Evolutionary conservation across 2,113 vertebrate species (phyloP), one percentile per base, ranked within the genome.

Genomic region (Porphyrio hochstetteri): DNA sequence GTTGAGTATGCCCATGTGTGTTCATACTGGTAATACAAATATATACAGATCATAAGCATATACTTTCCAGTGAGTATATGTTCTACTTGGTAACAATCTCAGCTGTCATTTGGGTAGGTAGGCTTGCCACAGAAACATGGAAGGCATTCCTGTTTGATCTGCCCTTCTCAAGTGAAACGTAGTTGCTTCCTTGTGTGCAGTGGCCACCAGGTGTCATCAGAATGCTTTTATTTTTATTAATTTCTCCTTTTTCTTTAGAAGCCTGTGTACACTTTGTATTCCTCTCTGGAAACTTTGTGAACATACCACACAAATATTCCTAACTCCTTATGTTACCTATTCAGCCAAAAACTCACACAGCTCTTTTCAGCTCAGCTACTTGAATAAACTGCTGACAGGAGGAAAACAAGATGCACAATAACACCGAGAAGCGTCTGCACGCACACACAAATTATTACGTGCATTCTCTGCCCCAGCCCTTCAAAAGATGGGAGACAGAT

Each of bases 131-230:
- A 21, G 44, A 76, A 68, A 57, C 7, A n/a, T 9, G 6, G 20
- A 38, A 48, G 13, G 53, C 16, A 5, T 29, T 86, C 38, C 38
- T 81, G 13, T 81, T 93, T 61, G 24, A 23, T 21, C 53, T n/a
- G 28, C 50, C 67, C 69, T 87, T 84, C 80, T 79, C 24, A 33
- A 53, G 56, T 52, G 61, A 52, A 90, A 46, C 16, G 24, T 44
- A 20, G n/a, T 77, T 74, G 48, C 46, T 35, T 90, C 48, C 52
- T 67, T 96, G 75, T 96, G 82, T 85, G 92, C 96, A 97, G 82
- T 92, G 97, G 97, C 98, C 98, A 98, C 97, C 96, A 98, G 98
- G 97, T 98, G 98, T 98, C 98, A 97, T 97, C 97, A 98, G 97
- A 97, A 98, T 95, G 95, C 98, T 97, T 97, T 96, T 96, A 46